phyloP scores from a whole-genome alignment of 2,888 invertebrate genomes.

The Thera britannica region DNA sequence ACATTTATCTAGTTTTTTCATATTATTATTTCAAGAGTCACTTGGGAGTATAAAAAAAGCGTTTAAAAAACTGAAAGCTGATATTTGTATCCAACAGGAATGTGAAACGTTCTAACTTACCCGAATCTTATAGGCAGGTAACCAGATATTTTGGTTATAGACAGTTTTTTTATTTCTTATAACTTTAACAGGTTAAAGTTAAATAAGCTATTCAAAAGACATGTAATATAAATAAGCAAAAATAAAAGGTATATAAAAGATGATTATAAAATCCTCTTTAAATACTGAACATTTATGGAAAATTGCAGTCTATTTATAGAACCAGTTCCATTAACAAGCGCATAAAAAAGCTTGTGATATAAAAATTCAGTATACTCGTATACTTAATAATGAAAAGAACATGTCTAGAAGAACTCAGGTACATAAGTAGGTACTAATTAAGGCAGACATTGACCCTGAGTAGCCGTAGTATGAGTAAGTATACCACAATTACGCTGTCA shows the following conservation, averaged over 20 bases:
- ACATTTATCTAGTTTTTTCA: background rate
- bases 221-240: background rate
- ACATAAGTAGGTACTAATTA: conserved; percentile 28
- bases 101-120: conserved; percentile 10
- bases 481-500: conserved; percentile 49
- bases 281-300: conserved; percentile 10
- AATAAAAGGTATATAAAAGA: background rate
- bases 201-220: background rate
- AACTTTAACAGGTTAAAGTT: background rate
- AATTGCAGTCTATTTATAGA: conserved; percentile 15
- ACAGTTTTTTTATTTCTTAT: background rate
- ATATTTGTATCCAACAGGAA: conserved; percentile 28
- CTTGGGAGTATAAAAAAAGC: conserved; percentile 14
- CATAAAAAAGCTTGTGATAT: conserved; percentile 21
- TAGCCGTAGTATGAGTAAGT: conserved; percentile 40
- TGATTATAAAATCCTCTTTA: conserved; percentile 6
- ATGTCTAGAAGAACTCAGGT: conserved; percentile 15
- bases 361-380: conserved; percentile 25
- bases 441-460: conserved; percentile 37
- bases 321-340: conserved; percentile 19
- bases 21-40: conserved; percentile 16
- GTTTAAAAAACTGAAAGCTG: conserved; percentile 19
- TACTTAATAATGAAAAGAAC: conserved; percentile 25
- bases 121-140: conserved; percentile 15
- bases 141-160: background rate